Evolutionary conservation across 2,797 vertebrate species (phyloP).

Genomic region (Aratinga solstitialis): DNA sequence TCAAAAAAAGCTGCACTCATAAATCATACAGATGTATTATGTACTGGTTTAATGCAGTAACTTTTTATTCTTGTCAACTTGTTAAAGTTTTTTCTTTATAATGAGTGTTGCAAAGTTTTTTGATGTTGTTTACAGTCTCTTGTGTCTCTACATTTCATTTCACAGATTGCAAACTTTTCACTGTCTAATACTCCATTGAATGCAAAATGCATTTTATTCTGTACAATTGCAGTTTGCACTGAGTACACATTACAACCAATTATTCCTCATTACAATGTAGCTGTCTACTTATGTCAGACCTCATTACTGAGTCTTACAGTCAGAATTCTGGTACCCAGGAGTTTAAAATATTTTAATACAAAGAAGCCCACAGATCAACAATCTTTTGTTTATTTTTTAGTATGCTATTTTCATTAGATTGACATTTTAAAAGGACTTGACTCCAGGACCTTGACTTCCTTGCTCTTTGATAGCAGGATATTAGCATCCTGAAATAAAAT

Average conservation of each 20-base stretch:
- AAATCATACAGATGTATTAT: constrained; percentile 21
- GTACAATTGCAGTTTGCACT: neutral
- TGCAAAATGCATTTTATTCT: constrained; percentile 23
- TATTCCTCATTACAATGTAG: constrained; percentile 52
- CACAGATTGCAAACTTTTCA: neutral
- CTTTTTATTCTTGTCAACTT: constrained; percentile 11
- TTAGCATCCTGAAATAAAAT: neutral
- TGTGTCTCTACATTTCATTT: neutral
- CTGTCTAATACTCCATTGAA: neutral
- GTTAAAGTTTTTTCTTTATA: neutral
- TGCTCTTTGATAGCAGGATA: neutral
- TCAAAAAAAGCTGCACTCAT: neutral
- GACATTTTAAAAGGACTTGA: constrained; percentile 26
- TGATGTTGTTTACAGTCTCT: neutral
- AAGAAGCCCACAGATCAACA: constrained; percentile 14
- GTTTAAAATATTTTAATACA: constrained; percentile 47
- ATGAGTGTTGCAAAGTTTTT: neutral
- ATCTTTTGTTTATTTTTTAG: constrained; percentile 47
- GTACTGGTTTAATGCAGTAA: neutral
- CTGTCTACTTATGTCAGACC: constrained; percentile 42
- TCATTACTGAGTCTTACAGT: constrained; percentile 30
- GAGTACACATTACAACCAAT: constrained; percentile 46
- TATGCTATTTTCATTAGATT: neutral
- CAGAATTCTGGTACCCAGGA: neutral
- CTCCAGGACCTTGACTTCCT: neutral